These are phyloP conservation scores for Beaufortia kweichowensis DNA, from an alignment of 2,113 vertebrate species.

Conservation along the genomic window DNA sequence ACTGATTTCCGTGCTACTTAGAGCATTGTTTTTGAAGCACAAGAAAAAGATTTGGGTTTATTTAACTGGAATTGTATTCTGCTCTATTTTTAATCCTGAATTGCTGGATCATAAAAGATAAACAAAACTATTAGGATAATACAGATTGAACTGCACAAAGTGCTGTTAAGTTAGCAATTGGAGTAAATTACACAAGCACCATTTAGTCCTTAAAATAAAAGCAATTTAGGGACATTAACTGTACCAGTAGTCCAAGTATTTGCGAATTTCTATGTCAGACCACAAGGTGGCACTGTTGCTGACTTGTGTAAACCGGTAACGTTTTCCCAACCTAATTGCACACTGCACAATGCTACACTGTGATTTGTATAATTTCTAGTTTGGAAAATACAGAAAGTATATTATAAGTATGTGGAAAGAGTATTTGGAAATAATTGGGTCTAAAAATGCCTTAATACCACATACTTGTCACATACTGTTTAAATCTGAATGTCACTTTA, in stretches of 20 bases:
- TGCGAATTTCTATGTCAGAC: neutral
- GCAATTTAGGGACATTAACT: neutral
- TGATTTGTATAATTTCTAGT: neutral
- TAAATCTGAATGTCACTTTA: neutral
- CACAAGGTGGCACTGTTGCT: conserved; percentile 33
- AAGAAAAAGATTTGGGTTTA: conserved; percentile 40
- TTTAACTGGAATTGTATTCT: conserved; percentile 18
- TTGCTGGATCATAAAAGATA: neutral
- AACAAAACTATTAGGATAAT: neutral
- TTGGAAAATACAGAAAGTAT: neutral
- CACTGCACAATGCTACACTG: neutral
- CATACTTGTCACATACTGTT: neutral
- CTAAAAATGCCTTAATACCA: neutral
- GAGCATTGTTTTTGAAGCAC: conserved; percentile 71
- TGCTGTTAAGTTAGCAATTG: neutral
- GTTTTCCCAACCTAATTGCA: conserved; percentile 33
- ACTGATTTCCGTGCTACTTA: conserved; percentile 71
- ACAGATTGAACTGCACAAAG: conserved; percentile 15
- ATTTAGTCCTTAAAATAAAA: neutral
- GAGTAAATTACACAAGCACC: neutral
- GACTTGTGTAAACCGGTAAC: conserved; percentile 30
- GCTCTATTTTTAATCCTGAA: neutral
- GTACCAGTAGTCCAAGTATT: conserved; percentile 5
- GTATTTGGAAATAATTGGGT: neutral
- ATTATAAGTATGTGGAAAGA: neutral